Percentiles rank a stretch among this genome's conserved stretches.
Evolutionary conservation across 2,888 invertebrate species (phyloP).

Genomic region (Drosophila glabriapex): DNA sequence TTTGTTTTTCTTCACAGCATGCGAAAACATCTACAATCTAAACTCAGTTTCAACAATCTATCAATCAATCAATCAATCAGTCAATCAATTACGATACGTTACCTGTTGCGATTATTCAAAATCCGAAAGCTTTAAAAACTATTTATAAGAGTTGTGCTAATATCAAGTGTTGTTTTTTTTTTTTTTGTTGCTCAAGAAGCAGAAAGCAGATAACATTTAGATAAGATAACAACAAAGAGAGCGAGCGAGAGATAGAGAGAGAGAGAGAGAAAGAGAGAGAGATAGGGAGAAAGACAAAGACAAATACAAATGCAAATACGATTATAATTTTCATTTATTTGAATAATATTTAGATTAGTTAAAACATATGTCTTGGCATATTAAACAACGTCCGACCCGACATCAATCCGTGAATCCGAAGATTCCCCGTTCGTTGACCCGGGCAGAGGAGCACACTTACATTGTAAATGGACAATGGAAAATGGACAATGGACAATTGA

Average conservation of each 20-base stretch:
- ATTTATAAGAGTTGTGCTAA: not conserved
- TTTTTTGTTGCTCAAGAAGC: constrained; percentile 1
- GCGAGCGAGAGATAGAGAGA: not conserved
- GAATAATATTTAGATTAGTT: constrained; percentile 64
- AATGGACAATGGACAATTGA: constrained; percentile 8
- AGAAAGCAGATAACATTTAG: constrained; percentile 9
- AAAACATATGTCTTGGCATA: constrained; percentile 55
- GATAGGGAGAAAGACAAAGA: constrained; percentile 4
- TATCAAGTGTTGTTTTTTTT: not conserved
- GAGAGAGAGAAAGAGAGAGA: not conserved
- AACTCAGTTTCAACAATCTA: not conserved
- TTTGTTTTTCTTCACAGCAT: not conserved
- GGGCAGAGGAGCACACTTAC: constrained; percentile 43
- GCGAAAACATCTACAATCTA: not conserved
- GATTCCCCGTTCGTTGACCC: constrained; percentile 13
- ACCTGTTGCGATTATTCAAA: not conserved
- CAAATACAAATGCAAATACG: constrained; percentile 13
- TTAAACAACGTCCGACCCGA: constrained; percentile 53
- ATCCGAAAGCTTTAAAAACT: not conserved
- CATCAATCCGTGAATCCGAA: constrained; percentile 2
- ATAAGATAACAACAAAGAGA: constrained; percentile 4
- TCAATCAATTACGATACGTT: not conserved
- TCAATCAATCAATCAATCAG: not conserved
- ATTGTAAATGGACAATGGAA: constrained; percentile 44
- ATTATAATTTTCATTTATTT: constrained; percentile 51